phyloP scores from a whole-genome alignment of 92 coral and sea anemone genomes.

The Micromussa lordhowensis region DNA sequence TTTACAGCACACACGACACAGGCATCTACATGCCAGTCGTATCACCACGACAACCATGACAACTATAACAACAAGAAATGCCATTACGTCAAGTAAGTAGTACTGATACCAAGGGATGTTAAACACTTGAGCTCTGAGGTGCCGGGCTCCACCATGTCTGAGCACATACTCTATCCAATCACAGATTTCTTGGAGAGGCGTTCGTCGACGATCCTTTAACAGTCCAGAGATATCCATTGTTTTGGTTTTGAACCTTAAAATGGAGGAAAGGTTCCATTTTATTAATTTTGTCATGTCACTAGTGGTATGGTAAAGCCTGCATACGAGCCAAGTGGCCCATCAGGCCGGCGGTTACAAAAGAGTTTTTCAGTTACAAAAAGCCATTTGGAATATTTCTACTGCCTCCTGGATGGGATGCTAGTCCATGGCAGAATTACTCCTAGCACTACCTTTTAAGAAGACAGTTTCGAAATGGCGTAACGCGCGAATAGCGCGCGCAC shows the following conservation, averaged over 20 bases:
- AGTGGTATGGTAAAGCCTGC: no score
- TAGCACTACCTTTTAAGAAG: no score
- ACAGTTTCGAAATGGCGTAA: no score
- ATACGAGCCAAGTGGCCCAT: no score
- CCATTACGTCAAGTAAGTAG: slow-evolving; percentile 38
- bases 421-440: no score
- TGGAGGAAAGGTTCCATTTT: no score
- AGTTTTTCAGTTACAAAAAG: no score
- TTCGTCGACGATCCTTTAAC: slow-evolving; percentile 48
- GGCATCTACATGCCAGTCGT: slow-evolving; percentile 16
- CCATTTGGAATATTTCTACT: no score
- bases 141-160: slow-evolving; percentile 55
- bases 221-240: slow-evolving; percentile 29
- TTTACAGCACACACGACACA: slow-evolving; percentile 26
- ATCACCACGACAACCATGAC: neutral
- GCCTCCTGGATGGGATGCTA: no score
- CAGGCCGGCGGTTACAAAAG: no score
- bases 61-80: slow-evolving; percentile 11
- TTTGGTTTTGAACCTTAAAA: slow-evolving; percentile 26
- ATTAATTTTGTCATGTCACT: no score
- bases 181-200: slow-evolving; percentile 43
- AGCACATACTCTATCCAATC: slow-evolving; percentile 61
- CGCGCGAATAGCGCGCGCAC: no score
- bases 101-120: slow-evolving; percentile 50
- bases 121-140: slow-evolving; percentile 44